Conservation (phyloP, 2,888 invertebrate genomes). For the Strigamia maritima region DNA sequence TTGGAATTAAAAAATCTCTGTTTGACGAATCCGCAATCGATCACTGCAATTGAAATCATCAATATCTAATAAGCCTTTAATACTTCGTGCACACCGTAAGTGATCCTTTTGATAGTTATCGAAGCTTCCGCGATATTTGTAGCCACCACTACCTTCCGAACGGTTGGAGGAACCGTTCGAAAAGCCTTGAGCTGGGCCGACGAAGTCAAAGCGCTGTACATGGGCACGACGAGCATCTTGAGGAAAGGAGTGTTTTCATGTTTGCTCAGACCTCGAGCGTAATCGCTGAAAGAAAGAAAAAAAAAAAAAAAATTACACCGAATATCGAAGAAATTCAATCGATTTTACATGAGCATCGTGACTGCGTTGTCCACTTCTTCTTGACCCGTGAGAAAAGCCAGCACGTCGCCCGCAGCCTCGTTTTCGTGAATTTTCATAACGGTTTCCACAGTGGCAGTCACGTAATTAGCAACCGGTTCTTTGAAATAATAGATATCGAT, state of each 20-base stretch:
- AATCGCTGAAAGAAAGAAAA: constrained; percentile 41
- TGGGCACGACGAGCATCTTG: constrained; percentile 68
- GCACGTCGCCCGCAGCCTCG: constrained; percentile 75
- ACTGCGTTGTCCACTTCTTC: constrained; percentile 83
- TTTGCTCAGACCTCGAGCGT: constrained; percentile 49
- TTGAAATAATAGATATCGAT: constrained; percentile 78
- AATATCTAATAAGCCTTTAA: not conserved
- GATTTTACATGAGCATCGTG: constrained; percentile 50
- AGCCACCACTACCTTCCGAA: constrained; percentile 84
- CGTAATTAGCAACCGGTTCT: constrained; percentile 85
- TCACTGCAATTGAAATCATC: constrained; percentile 61
- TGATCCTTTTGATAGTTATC: constrained; percentile 88
- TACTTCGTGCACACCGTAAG: constrained; percentile 73
- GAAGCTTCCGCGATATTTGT: constrained; percentile 98
- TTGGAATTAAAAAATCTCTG: constrained; percentile 81
- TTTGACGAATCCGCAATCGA: constrained; percentile 96
- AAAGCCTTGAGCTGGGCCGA: constrained; percentile 84
- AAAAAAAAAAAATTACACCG: not conserved
- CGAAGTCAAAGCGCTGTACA: constrained; percentile 88
- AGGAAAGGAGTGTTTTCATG: constrained; percentile 17
- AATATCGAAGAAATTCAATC: not conserved
- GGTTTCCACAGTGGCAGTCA: constrained; percentile 81
- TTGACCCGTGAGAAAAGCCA: constrained; percentile 89
- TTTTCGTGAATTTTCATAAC: constrained; percentile 75
- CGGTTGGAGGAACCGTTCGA: constrained; percentile 63